Base-by-base conservation (phyloP, 2,888 invertebrate genomes). In the Dicranocentrus wangi region DNA sequence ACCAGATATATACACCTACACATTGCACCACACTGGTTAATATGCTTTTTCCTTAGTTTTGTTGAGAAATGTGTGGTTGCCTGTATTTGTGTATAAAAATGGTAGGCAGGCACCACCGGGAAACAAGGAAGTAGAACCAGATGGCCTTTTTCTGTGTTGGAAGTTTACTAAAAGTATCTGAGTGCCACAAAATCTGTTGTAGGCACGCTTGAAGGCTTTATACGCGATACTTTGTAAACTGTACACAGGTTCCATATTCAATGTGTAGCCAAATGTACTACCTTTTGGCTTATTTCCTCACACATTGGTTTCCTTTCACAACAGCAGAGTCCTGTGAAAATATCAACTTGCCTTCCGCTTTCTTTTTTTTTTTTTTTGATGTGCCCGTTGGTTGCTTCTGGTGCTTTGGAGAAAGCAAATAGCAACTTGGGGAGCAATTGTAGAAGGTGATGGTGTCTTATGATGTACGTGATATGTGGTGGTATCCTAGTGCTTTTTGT, bases 141-240 rank as follows among this genome's bases (percentile, higher is more conserved):
- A 55, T 55, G 55, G 61, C 19, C 61, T 10, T 17, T 28, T 28
- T 28, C 61, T 61, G 8, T 28, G 61, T 61, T 61, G 28, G 61
- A 61, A 61, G 61, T 61, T 61, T n/a, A 15, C 32, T 32, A 61
- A 61, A 53, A 61, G 61, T 32, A 61, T 28, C 61, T 61, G 17
- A 61, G 61, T 32, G 39, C 32, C 61, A 61, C 61, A 61, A 10
- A 61, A 61, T 61, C 61, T 32, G 32, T 61, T 61, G 61, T 32
- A 32, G 32, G 61, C 61, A 32, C 32, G 61, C 32, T 61, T 32
- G 17, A 17, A 61, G 61, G 61, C 61, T 61, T 61, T 47, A 47
- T n/a, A n/a, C 47, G 10, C 10, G 32, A 47, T 47, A 47, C 47
- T n/a, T n/a, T n/a, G n/a, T n/a, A n/a, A n/a, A n/a, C n/a, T n/a